Base-by-base conservation (phyloP, 2,113 vertebrate species). In the Notarius lentiginosus region DNA sequence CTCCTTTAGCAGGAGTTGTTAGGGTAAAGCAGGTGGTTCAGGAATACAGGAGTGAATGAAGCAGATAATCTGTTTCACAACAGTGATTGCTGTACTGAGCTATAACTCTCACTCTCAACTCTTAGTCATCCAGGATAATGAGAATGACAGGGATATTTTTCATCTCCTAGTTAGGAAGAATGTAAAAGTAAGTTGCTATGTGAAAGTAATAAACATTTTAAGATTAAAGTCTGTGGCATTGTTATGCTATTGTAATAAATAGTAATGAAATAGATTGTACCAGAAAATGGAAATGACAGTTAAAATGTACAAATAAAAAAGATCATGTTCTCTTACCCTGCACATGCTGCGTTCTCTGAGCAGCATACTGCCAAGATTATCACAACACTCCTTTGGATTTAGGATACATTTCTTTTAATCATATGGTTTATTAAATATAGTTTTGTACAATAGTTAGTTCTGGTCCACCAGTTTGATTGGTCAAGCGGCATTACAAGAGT, bases 1-100 rank as follows among this genome's bases (percentile, higher is more conserved):
- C 91, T 93, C 89, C 30, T 83, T 75, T 63, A 72, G 80, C 79
- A 73, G 2, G 72, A 51, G 10, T 12, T 77, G 7, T 49, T 51
- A 76, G 22, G 11, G 10, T 53, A 27, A 47, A 24, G 18, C 72
- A 68, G 20, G 11, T 30, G n/a, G n/a, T 68, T 27, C 65, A 68
- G 65, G 12, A 68, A 30, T 53, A 11, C 53, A 53, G 7, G 9
- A 53, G 41, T n/a, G 63, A 24, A n/a, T 65, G 63, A n/a, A 65
- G 61, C 63, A 65, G 63, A 65, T 65, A 65, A 65, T 61, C 58
- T 65, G 22, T n/a, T 65, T 65, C 63, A 65, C 61, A 63, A 11
- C 61, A n/a, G n/a, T 63, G 24, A n/a, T 63, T 22, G n/a, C 1
- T 63, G 61, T 61, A 61, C 60, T 22, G 20, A 61, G 60, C 60